Evolutionary conservation across 2,797 vertebrate genomes (phyloP).

Genomic region (Perodicticus potto): DNA sequence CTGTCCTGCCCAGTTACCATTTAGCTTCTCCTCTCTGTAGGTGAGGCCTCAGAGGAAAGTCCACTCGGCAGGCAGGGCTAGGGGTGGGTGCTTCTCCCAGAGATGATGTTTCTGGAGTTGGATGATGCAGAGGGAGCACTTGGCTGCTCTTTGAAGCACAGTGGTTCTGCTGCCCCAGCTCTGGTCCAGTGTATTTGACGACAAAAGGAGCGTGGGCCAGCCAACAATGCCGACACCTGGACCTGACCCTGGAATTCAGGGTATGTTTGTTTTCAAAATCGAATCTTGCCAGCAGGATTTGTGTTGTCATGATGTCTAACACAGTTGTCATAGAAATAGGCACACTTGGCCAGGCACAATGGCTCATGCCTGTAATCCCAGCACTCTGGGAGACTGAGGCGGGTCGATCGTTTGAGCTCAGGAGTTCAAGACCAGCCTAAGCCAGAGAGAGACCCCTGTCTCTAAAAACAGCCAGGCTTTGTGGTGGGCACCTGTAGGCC

Average conservation of each 20-base stretch:
- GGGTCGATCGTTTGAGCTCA: no score
- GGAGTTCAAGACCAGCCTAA: no score
- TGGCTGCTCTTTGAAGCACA: background rate
- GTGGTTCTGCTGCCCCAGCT: background rate
- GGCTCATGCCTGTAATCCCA: no score
- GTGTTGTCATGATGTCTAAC: background rate
- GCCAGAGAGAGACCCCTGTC: no score
- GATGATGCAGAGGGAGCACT: background rate
- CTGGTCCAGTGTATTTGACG: background rate
- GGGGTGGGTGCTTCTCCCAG: background rate
- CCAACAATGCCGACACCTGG: background rate
- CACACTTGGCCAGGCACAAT: background rate
- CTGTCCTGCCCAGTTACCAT: no score
- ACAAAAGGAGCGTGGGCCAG: background rate
- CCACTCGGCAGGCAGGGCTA: background rate
- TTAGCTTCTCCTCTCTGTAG: background rate
- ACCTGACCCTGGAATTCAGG: background rate
- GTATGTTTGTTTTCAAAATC: background rate
- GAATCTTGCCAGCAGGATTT: background rate
- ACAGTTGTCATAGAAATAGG: background rate
- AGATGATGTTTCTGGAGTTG: background rate
- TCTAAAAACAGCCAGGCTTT: no score
- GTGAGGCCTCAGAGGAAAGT: background rate
- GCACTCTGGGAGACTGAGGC: no score
- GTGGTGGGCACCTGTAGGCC: no score